Base-by-base conservation (phyloP, 2,113 vertebrate species). In the Herpetotheres cachinnans region DNA sequence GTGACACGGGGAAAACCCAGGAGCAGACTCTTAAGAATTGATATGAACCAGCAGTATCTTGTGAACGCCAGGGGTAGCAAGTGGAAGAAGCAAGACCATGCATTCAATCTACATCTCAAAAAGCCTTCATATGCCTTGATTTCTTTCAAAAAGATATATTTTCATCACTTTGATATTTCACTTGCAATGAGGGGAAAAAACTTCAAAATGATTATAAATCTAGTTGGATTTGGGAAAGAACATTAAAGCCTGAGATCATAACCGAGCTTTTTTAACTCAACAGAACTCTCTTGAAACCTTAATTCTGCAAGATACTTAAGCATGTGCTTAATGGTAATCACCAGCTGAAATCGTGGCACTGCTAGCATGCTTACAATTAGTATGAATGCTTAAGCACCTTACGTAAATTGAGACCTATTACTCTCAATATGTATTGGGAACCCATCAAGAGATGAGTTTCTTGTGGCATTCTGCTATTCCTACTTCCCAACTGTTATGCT, bases 251-350 rank as follows among this genome's bases (percentile, higher is more conserved):
- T 86, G 56, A 84, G 73, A 79, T 83, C 61, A 40, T 81, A 95
- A 93, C 65, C 9, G 26, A 94, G 79, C 14, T 94, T 90, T 90
- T 94, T 49, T 58, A 93, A 73, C 74, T 83, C 77, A 77, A 49
- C 29, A 78, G 54, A 89, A 62, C 38, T 82, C 63, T 81, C 76
- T 82, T 89, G 65, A 81, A 91, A 50, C 47, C 65, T 88, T 74
- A 74, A 71, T 89, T 93, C 46, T 84, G 42, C 50, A 59, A 84
- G 82, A 86, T 67, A 59, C 72, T 86, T 89, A 90, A 92, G 72
- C 71, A 92, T 59, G 61, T 95, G 59, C 76, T 86, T 91, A 92
- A 93, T 36, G 69, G 61, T 84, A 92, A 97, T 89, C 82, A 89
- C 58, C 30, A 89, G 52, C 71, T 94, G 67, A 94, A 92, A 93